Percentiles rank a stretch among this genome's conserved stretches.
Conservation (phyloP, 2,113 vertebrate genomes). For the Artemisiospiza belli region DNA sequence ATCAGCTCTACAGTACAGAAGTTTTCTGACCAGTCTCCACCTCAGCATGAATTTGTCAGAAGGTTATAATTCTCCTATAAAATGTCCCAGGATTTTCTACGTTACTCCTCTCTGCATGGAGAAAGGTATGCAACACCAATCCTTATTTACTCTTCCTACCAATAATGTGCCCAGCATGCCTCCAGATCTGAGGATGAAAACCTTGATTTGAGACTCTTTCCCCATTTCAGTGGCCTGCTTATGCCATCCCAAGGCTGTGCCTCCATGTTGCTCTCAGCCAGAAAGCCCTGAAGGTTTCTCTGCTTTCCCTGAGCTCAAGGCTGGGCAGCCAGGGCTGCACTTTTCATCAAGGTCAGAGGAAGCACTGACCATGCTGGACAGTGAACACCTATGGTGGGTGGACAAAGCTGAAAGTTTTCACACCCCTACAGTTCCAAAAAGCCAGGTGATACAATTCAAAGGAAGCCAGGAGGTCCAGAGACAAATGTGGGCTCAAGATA, state of each 20-base stretch:
- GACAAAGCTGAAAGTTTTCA: neutral
- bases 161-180: neutral
- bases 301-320: neutral
- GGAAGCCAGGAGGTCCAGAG: neutral
- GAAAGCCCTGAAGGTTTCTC: neutral
- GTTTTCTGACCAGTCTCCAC: neutral
- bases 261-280: neutral
- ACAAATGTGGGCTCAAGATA: neutral
- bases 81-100: neutral
- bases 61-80: neutral
- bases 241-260: neutral
- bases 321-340: neutral
- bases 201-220: neutral
- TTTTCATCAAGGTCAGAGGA: neutral
- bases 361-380: neutral
- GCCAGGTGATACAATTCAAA: neutral
- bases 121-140: neutral
- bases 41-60: neutral
- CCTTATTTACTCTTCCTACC: neutral
- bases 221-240: neutral
- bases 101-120: neutral
- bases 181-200: neutral
- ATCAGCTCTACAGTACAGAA: neutral
- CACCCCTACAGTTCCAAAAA: neutral
- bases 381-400: fast-evolving